These are phyloP conservation scores for Equus przewalskii DNA, from an alignment of 2,113 vertebrate genomes.

Conservation along the genomic window DNA sequence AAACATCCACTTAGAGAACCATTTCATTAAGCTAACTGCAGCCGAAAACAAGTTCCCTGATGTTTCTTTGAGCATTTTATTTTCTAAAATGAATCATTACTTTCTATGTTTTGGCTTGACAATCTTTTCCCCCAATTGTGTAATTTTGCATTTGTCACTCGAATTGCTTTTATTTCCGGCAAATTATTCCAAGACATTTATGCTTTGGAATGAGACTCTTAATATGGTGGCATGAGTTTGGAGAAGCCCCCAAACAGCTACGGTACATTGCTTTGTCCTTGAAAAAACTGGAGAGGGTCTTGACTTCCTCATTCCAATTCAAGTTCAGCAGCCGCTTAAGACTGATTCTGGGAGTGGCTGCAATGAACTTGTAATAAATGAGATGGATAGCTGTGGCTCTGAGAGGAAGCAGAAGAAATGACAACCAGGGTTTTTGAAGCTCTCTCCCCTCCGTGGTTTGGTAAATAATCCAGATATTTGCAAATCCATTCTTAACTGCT, in stretches of 20 bases:
- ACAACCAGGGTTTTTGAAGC: neutral
- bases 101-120: constrained; percentile 72
- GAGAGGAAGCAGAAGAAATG: constrained; percentile 48
- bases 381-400: neutral
- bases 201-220: constrained; percentile 68
- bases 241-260: neutral
- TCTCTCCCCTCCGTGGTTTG: constrained; percentile 6
- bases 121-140: constrained; percentile 56
- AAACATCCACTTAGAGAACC: constrained; percentile 81
- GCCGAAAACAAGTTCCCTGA: constrained; percentile 70
- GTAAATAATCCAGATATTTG: constrained; percentile 54
- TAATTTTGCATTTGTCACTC: constrained; percentile 79
- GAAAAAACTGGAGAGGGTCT: constrained; percentile 47
- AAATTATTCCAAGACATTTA: constrained; percentile 65
- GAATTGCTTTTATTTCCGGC: constrained; percentile 69
- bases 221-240: constrained; percentile 29
- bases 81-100: constrained; percentile 73
- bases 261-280: constrained; percentile 30
- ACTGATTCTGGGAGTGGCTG: constrained; percentile 15
- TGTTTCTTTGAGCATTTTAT: constrained; percentile 79
- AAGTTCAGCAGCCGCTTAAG: constrained; percentile 70
- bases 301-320: constrained; percentile 58
- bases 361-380: constrained; percentile 69
- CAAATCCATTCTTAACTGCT: neutral
- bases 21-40: constrained; percentile 78